These are phyloP conservation scores for Sebastes reedi DNA, from an alignment of 2,797 vertebrate genomes.

Conservation along the genomic window DNA sequence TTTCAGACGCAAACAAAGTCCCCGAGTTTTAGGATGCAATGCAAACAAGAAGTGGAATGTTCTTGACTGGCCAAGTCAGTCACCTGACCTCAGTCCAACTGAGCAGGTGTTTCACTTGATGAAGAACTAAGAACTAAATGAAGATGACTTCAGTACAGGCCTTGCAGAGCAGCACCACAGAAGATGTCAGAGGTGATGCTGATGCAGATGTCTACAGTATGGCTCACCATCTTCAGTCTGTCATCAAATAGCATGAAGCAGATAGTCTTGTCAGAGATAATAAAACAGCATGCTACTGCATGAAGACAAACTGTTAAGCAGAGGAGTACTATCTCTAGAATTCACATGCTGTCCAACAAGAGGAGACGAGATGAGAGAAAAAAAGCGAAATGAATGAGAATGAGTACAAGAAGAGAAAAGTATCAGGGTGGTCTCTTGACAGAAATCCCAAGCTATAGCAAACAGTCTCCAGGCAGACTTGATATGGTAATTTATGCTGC, in stretches of 20 bases:
- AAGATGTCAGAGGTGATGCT: not conserved
- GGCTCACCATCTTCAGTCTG: not conserved
- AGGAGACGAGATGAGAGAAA: not conserved
- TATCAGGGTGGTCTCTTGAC: constrained; percentile 20
- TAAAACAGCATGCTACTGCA: not conserved
- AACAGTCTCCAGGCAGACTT: constrained; percentile 46
- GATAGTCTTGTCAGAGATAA: not conserved
- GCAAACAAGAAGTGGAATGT: not conserved
- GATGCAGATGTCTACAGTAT: not conserved
- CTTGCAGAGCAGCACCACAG: not conserved
- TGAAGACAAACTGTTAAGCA: not conserved
- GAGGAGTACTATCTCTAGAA: not conserved
- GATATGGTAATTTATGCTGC: constrained; percentile 56
- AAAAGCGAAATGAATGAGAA: not conserved
- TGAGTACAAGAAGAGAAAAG: not conserved
- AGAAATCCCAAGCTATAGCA: not conserved
- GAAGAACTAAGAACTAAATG: no score
- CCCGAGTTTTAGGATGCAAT: not conserved
- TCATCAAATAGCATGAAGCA: not conserved
- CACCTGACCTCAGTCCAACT: not conserved
- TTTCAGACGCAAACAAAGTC: no score
- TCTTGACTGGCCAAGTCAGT: not conserved
- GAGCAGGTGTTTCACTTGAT: not conserved
- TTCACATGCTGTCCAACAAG: not conserved
- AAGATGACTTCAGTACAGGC: not conserved